phyloP scores from a whole-genome alignment of 2,113 vertebrate species.

The Drymodes brunneopygia region DNA sequence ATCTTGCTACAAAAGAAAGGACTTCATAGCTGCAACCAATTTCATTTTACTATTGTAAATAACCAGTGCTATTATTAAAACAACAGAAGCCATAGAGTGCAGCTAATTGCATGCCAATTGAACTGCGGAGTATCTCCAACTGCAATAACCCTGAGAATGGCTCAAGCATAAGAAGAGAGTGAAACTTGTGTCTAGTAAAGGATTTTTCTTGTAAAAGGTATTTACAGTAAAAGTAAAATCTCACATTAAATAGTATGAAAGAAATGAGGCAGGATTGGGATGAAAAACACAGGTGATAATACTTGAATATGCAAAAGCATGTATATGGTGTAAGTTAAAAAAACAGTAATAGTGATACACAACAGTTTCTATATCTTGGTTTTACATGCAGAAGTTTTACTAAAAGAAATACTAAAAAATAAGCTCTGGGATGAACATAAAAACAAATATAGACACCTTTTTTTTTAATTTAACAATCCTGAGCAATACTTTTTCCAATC shows the following conservation, averaged over 20 bases:
- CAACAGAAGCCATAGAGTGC: not conserved
- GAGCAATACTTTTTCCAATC: not conserved
- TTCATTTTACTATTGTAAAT: not conserved
- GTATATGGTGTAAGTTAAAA: not conserved
- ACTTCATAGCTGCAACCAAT: not conserved
- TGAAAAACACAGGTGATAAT: not conserved
- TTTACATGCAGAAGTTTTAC: not conserved
- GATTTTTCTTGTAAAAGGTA: not conserved
- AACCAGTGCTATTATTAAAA: not conserved
- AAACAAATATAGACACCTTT: not conserved
- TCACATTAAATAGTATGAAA: not conserved
- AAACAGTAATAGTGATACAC: rapidly evolving
- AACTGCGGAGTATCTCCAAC: not conserved
- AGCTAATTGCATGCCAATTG: not conserved
- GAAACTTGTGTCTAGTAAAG: not conserved
- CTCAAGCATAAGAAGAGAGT: not conserved
- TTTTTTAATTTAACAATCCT: not conserved
- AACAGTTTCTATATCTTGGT: not conserved
- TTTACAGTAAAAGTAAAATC: not conserved
- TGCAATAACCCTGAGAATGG: not conserved
- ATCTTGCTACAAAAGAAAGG: not conserved
- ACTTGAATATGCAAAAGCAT: not conserved
- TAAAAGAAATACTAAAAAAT: not conserved
- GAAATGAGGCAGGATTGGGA: not conserved
- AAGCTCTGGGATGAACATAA: not conserved